These are phyloP conservation scores for Caligus rogercresseyi DNA, from an alignment of 1,140 invertebrate genomes.

Conservation along the genomic window DNA sequence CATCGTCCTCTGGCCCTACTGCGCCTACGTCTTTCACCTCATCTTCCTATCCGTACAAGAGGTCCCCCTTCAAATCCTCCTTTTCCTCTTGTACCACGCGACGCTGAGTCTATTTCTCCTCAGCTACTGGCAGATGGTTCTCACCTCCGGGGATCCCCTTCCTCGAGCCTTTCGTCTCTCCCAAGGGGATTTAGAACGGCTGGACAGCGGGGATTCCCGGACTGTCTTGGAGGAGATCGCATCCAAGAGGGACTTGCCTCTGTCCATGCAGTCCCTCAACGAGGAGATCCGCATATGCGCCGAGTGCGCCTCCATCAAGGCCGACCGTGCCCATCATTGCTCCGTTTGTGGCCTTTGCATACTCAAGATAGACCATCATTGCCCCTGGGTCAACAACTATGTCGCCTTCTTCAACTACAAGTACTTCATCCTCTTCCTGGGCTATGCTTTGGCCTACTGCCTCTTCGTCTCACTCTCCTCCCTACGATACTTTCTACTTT, in stretches of 20 bases:
- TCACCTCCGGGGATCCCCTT: conserved; percentile 45
- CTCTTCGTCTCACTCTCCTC: conserved; percentile 70
- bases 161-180: conserved; percentile 38
- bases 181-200: conserved; percentile 34
- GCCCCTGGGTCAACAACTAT: conserved; percentile 97
- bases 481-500: conserved; percentile 54
- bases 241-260: conserved; percentile 6
- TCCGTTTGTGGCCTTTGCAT: conserved; percentile 81
- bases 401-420: conserved; percentile 96
- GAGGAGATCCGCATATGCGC: conserved; percentile 55
- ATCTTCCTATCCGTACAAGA: conserved; percentile 5
- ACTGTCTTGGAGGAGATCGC: conserved; percentile 11
- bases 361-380: conserved; percentile 95
- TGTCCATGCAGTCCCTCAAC: conserved; percentile 6
- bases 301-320: conserved; percentile 80
- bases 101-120: conserved; percentile 68
- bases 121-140: conserved; percentile 88
- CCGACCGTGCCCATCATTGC: conserved; percentile 89
- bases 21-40: conserved; percentile 86
- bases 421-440: conserved; percentile 90
- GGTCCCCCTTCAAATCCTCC: not conserved
- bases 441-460: conserved; percentile 81
- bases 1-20: conserved; percentile 86
- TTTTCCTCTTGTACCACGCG: conserved; percentile 60
- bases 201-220: not conserved